Conservation (phyloP, 2,888 invertebrate species). For the Amphipyra tragopoginis region DNA sequence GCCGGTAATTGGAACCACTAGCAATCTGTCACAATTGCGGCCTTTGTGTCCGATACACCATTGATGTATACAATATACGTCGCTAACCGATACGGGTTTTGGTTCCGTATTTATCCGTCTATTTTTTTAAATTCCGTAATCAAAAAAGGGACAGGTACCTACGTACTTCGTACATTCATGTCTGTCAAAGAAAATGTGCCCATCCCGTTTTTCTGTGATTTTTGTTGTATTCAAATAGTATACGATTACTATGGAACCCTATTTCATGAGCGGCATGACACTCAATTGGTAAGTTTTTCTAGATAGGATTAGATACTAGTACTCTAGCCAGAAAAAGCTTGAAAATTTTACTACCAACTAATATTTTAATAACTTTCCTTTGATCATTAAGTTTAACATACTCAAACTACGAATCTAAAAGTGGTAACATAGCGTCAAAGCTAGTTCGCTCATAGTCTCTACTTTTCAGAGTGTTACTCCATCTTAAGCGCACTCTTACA, state of each 20-base stretch:
- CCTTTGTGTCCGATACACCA: conserved; percentile 42
- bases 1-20: conserved; percentile 46
- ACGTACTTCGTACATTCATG: too few relatives aligned
- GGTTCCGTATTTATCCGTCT: conserved; percentile 39
- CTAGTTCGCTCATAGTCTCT: conserved; percentile 29
- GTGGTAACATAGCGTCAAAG: conserved; percentile 18
- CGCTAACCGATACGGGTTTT: conserved; percentile 37
- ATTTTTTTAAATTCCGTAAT: conserved; percentile 7
- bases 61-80: conserved; percentile 20
- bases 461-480: conserved; percentile 26
- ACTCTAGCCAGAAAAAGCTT: too few relatives aligned
- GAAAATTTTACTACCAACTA: too few relatives aligned
- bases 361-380: background rate
- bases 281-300: too few relatives aligned
- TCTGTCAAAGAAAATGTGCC: too few relatives aligned
- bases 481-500: conserved; percentile 21
- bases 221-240: background rate
- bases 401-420: conserved; percentile 14
- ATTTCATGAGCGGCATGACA: too few relatives aligned
- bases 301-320: too few relatives aligned
- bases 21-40: conserved; percentile 51
- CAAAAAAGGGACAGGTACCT: background rate
- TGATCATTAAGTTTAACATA: conserved; percentile 6
- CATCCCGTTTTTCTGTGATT: background rate
- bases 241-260: too few relatives aligned